Evolutionary conservation across 2,797 vertebrate genomes (phyloP).

Genomic region (Lacerta viridis): DNA sequence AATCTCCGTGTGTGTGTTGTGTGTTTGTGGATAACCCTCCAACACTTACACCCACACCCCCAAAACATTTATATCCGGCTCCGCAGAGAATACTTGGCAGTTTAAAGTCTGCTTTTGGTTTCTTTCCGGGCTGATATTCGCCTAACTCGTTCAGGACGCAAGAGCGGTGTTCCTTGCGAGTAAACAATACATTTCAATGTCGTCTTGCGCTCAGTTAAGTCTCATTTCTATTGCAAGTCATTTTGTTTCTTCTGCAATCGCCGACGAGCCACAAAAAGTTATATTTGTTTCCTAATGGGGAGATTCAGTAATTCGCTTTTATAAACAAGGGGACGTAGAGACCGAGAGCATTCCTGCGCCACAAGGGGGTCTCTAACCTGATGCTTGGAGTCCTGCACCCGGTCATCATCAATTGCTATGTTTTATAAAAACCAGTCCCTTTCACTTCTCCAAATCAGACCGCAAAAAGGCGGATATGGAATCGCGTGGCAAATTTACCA

Average conservation of each 20-base stretch:
- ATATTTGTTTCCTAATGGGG: too few relatives aligned
- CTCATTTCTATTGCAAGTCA: background rate
- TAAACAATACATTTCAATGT: background rate
- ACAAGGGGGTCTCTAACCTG: constrained; percentile 27
- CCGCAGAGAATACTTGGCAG: background rate
- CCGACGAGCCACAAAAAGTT: too few relatives aligned
- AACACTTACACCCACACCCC: background rate
- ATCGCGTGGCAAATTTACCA: background rate
- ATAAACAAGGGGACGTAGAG: background rate
- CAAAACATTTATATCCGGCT: background rate
- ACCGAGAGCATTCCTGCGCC: background rate
- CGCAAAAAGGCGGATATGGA: too few relatives aligned
- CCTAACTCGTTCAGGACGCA: background rate
- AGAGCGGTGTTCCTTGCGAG: background rate
- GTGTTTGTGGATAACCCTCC: background rate
- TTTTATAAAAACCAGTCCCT: background rate
- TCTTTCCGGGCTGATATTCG: background rate
- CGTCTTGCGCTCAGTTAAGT: too few relatives aligned
- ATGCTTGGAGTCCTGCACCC: background rate
- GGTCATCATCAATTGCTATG: background rate
- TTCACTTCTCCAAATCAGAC: background rate
- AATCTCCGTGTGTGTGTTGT: too few relatives aligned
- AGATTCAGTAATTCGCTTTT: background rate
- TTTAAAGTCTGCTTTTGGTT: background rate
- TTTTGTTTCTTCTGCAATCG: background rate